These are phyloP conservation scores for Apteryx mantelli DNA, from an alignment of 2,113 vertebrate species.

Conservation along the genomic window DNA sequence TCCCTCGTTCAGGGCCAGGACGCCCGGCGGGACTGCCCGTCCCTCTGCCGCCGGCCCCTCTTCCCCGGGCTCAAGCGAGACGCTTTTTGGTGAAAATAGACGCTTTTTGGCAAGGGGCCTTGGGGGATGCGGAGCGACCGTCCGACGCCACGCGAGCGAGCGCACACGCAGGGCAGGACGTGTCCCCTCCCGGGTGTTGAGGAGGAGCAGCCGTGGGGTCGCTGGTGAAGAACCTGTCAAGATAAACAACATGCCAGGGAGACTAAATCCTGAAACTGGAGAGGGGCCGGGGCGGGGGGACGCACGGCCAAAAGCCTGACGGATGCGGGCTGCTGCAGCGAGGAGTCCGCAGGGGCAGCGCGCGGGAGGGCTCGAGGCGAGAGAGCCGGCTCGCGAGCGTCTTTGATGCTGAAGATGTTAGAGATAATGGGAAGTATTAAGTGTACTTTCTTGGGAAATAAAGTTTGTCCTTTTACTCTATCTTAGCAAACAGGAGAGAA, in stretches of 20 bases:
- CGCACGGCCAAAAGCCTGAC: too few species aligned
- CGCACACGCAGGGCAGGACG: too few species aligned
- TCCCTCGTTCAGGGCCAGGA: not conserved
- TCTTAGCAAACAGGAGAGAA: not conserved
- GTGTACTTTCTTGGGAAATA: not conserved
- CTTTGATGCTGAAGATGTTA: not conserved
- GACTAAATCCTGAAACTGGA: not conserved
- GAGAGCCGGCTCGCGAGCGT: not conserved
- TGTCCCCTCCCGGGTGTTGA: not conserved
- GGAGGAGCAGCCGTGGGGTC: rapidly evolving
- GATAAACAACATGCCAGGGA: not conserved
- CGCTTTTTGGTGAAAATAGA: not conserved
- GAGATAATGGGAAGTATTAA: not conserved
- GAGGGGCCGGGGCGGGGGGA: not conserved
- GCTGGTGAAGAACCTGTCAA: not conserved
- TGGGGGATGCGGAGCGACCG: rapidly evolving
- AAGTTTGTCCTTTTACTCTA: not conserved
- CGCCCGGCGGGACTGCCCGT: not conserved
- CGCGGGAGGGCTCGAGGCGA: too few species aligned
- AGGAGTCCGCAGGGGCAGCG: not conserved
- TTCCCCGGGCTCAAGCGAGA: too few species aligned
- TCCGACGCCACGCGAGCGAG: too few species aligned
- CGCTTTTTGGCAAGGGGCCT: too few species aligned
- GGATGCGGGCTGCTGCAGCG: not conserved
- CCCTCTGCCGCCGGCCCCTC: too few species aligned